phyloP scores from a whole-genome alignment of 2,888 invertebrate genomes.

The Mesorhabditis belari region DNA sequence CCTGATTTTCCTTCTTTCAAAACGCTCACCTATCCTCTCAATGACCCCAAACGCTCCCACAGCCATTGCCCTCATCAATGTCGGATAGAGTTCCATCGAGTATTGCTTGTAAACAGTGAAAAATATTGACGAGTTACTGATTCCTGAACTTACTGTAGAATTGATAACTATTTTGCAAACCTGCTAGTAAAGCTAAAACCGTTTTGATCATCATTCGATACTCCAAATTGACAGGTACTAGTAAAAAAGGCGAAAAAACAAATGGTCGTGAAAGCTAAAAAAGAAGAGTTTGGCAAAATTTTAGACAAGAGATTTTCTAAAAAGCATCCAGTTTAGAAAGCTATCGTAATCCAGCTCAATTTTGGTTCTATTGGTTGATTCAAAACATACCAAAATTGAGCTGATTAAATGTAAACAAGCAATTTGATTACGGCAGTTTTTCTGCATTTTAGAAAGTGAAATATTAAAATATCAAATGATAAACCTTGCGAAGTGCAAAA shows the following conservation, averaged over 20 bases:
- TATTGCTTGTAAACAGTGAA: conserved; percentile 37
- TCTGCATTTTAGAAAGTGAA: too few species aligned
- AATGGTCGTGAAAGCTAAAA: conserved; percentile 16
- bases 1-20: conserved; percentile 6
- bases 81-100: conserved; percentile 33
- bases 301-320: too few species aligned
- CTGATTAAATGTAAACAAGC: too few species aligned
- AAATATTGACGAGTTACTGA: conserved; percentile 28
- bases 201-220: not conserved
- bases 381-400: too few species aligned
- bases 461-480: not conserved
- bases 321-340: too few species aligned
- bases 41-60: conserved; percentile 13
- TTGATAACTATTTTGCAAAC: not conserved
- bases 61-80: conserved; percentile 23
- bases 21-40: conserved; percentile 4
- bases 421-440: too few species aligned
- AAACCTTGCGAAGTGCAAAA: conserved; percentile 25
- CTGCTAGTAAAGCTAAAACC: not conserved
- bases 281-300: too few species aligned
- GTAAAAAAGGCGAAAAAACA: conserved; percentile 16
- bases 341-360: too few species aligned
- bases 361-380: too few species aligned
- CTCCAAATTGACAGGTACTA: conserved; percentile 1
- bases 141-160: conserved; percentile 11